A percentile compares a stretch with the other conserved stretches of the same genome.
phyloP scores from a whole-genome alignment of 1,140 invertebrate genomes.

The Anastrepha obliqua region DNA sequence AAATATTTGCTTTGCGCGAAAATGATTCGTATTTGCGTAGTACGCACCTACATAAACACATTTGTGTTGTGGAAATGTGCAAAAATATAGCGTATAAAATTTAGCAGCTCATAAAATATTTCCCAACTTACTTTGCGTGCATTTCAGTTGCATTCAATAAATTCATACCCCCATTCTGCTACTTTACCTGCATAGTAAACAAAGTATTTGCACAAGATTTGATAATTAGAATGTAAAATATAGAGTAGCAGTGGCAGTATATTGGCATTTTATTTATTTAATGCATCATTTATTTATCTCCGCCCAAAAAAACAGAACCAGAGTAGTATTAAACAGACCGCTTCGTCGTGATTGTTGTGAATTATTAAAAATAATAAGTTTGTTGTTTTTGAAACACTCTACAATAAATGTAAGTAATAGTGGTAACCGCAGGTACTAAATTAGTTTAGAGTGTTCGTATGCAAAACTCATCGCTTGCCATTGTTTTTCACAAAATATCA shows the following conservation, averaged over 20 bases:
- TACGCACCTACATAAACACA: not conserved
- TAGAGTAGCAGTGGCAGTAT: not conserved
- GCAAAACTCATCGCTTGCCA: no score
- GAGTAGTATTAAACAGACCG: not conserved
- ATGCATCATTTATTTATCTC: not conserved
- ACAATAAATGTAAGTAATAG: no score
- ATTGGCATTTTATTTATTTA: not conserved
- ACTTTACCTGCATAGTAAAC: no score
- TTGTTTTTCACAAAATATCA: no score
- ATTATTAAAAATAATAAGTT: not conserved
- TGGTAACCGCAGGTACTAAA: no score
- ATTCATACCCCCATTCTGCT: no score
- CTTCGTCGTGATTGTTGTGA: not conserved
- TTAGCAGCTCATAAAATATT: not conserved
- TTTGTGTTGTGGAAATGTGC: not conserved
- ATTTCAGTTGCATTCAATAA: no score
- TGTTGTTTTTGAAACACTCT: not conserved
- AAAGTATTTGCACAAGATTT: no score
- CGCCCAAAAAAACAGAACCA: no score
- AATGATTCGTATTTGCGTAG: no score
- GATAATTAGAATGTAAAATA: no score
- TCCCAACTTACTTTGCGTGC: not conserved
- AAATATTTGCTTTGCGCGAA: not conserved
- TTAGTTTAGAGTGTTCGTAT: no score
- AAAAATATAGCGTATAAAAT: not conserved